These are phyloP conservation scores for Urocolius indicus DNA, from an alignment of 2,113 vertebrate species.

Conservation along the genomic window DNA sequence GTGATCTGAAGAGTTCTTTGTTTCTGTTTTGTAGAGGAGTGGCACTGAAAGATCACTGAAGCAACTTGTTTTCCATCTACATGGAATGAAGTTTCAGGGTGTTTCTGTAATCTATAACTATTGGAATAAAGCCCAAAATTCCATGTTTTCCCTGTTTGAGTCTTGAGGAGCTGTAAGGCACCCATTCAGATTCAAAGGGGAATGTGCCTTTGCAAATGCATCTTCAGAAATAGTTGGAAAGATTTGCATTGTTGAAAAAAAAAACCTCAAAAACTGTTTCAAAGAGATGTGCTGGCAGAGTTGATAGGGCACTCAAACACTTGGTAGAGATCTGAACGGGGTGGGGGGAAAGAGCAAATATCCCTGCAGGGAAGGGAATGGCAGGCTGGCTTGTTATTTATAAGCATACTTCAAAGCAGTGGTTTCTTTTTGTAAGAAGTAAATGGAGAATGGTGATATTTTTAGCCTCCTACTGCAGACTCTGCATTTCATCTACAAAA, in stretches of 20 bases:
- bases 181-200: background rate
- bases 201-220: background rate
- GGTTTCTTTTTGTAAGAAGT: conserved; percentile 8
- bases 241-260: background rate
- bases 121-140: background rate
- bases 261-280: background rate
- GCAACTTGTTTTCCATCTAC: background rate
- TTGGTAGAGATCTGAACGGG: background rate
- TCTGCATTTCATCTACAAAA: background rate
- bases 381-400: conserved; percentile 18
- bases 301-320: background rate
- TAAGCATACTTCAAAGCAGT: conserved; percentile 39
- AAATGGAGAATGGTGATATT: conserved; percentile 57
- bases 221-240: background rate
- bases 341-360: background rate
- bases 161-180: background rate
- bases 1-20: conserved; percentile 20
- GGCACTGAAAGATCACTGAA: background rate
- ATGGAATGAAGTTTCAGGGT: background rate
- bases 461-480: conserved; percentile 34
- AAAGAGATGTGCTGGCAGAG: background rate
- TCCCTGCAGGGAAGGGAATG: conserved; percentile 14
- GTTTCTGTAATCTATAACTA: background rate
- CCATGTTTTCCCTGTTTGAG: background rate
- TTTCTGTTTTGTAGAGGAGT: conserved; percentile 52